Percentiles rank a stretch among this genome's conserved stretches.
Conservation (phyloP, 1,140 invertebrate species). For the Euura saliciscinereae region DNA sequence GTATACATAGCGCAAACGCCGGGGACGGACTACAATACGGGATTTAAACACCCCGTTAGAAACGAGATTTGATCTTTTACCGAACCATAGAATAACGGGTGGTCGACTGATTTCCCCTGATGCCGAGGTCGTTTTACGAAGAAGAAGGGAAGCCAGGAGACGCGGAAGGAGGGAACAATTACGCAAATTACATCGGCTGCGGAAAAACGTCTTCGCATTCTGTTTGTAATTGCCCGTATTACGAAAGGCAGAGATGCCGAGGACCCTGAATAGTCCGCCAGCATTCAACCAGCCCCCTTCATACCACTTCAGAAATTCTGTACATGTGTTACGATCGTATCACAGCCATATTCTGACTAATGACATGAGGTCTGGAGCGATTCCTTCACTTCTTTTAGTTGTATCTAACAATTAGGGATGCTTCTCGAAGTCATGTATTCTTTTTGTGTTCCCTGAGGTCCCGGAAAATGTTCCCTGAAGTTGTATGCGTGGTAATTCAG, state of each 20-base stretch:
- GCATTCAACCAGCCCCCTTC: too few species aligned
- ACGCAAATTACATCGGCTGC: conserved; percentile 1
- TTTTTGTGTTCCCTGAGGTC: too few species aligned
- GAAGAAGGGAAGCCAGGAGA: background rate
- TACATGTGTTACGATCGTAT: too few species aligned
- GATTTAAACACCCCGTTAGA: background rate
- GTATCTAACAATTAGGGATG: too few species aligned
- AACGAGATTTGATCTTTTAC: background rate
- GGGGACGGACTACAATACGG: background rate
- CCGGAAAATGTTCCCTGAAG: too few species aligned
- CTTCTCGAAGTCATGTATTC: too few species aligned
- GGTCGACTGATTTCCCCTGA: conserved; percentile 1
- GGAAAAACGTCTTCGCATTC: conserved; percentile 1
- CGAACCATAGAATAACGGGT: background rate
- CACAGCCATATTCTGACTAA: too few species aligned
- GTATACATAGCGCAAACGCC: background rate
- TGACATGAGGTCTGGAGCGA: too few species aligned
- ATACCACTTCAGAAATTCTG: too few species aligned
- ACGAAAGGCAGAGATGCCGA: background rate
- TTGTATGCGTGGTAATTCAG: too few species aligned
- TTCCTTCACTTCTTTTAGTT: too few species aligned
- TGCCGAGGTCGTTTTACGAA: background rate
- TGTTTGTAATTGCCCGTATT: background rate
- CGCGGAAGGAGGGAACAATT: background rate
- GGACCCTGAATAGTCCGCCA: background rate